Evolutionary conservation across 2,797 vertebrate species (phyloP), one percentile per base, ranked within the genome.

Genomic region (Podarcis lilfordi): DNA sequence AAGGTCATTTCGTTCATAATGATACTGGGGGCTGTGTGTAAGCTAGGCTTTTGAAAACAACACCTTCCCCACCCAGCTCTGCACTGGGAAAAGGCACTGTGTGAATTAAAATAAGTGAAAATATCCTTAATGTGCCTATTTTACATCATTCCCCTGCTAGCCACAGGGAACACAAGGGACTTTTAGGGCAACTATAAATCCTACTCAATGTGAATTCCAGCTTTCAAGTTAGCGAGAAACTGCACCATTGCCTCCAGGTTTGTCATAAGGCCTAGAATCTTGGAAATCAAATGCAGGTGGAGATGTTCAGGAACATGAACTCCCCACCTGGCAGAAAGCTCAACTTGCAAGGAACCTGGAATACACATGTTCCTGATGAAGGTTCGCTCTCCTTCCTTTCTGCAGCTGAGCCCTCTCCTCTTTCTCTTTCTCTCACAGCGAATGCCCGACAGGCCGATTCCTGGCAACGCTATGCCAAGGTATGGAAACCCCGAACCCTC

Each of bases 381-480:
- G 66, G 3, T 19, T 21, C 29, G 8, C n/a, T 69, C 45, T n/a
- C 29, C 19, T 13, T 23, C 15, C 17, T 50, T 27, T 2, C 3
- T 15, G 71, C 27, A 78, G 43, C 37, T 21, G 61, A 74, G 43
- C 8, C 1, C 64, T 84, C 27, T 75, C 80, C 27, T 75, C 80
- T 80, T 27, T 50, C 1, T 86, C 45, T 19, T 7, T 89, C 23
- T 88, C 37, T 96, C 96, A 85, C 96, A 98, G 98, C 82, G 97
- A 97, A 93, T 99, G 98, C 95, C 98, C 98, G 88, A 97, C 97
- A 89, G 97, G 98, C 76, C 97, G 96, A 86, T 97, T 98, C 90
- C 97, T 99, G 89, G 96, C 97, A 35, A 95, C 98, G 21, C 84
- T 97, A 82, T 99, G 98, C 94, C 98, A 98, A 98, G 98, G 98